phyloP scores from a whole-genome alignment of 1,140 invertebrate genomes.

The Dreissena rostriformis region DNA sequence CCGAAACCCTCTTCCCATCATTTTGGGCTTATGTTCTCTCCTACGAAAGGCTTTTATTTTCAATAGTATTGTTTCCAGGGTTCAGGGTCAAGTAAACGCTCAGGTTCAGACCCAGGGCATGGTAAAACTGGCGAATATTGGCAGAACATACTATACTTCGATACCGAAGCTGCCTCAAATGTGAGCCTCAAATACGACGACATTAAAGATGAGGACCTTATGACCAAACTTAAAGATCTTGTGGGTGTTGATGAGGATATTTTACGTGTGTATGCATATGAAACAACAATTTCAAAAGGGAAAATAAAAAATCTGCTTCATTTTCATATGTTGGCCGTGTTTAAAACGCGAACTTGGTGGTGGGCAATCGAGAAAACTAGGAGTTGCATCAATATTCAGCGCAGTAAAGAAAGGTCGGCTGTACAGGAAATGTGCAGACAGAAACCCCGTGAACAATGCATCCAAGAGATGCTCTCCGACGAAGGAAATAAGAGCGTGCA shows the following conservation, averaged over 20 bases:
- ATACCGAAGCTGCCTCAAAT: background rate
- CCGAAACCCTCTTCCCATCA: too few relatives aligned
- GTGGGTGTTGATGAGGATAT: conserved; percentile 7
- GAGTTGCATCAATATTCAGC: conserved; percentile 17
- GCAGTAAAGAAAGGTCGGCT: conserved; percentile 9
- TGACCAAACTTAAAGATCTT: background rate
- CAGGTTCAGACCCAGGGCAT: too few relatives aligned
- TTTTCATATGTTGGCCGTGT: conserved; percentile 11
- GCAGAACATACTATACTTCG: conserved; percentile 10
- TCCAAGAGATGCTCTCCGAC: background rate
- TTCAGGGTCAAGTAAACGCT: too few relatives aligned
- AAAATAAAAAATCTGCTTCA: background rate
- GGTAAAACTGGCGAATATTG: too few relatives aligned
- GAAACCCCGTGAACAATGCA: background rate
- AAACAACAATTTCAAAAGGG: background rate
- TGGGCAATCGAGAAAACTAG: conserved; percentile 33
- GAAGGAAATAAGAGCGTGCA: background rate
- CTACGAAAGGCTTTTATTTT: too few relatives aligned
- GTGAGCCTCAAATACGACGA: background rate
- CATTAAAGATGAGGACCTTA: background rate
- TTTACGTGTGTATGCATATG: background rate
- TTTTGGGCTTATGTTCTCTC: too few relatives aligned
- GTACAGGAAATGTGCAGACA: background rate
- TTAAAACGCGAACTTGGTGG: conserved; percentile 32
- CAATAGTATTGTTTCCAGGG: too few relatives aligned